Evolutionary conservation across 2,888 invertebrate species (phyloP), one percentile per base, ranked within the genome.

Genomic region (Lasioglossum pauxillum): DNA sequence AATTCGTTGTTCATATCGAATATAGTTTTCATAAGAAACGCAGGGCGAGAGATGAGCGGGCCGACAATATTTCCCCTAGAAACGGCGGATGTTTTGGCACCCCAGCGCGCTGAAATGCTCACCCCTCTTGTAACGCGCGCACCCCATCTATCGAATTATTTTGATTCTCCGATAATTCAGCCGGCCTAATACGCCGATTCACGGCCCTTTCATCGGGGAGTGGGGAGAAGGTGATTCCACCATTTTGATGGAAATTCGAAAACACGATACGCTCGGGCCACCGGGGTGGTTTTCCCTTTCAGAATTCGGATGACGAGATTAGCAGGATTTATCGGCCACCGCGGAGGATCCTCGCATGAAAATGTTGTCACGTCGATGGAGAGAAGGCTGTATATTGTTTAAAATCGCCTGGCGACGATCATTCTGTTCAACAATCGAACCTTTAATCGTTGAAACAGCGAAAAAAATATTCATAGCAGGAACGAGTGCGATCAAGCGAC

Each of bases 101-200:
- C 91, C 93, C 90, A 91, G 85, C 88, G 85, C 86, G 90, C 86
- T 87, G 90, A 89, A 88, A 88, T 85, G 87, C 90, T 89, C 90
- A 88, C 88, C 92, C 92, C 91, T 91, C 92, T 90, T 90, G 91
- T 91, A 92, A 91, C 90, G 89, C 91, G 85, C 91, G 90, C 92
- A 89, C 92, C 93, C 92, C 86, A 92, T 90, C 92, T 91, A 93
- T 94, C 94, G 94, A 95, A 94, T 95, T 95, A 95, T 95, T 95
- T 94, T 94, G 94, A 95, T 95, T 95, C 94, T 92, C 89, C 90
- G 95, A 95, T 95, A 95, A 95, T 95, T 95, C 94, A 92, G 92
- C 94, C 93, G 46, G 80, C 64, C 92, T 94, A 94, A 95, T 93
- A 92, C 92, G 91, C 80, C 88, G 49, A 86, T 91, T 90, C 90